Evolutionary conservation across 2,797 vertebrate genomes (phyloP).

Genomic region (Chaenodraco wilsoni): DNA sequence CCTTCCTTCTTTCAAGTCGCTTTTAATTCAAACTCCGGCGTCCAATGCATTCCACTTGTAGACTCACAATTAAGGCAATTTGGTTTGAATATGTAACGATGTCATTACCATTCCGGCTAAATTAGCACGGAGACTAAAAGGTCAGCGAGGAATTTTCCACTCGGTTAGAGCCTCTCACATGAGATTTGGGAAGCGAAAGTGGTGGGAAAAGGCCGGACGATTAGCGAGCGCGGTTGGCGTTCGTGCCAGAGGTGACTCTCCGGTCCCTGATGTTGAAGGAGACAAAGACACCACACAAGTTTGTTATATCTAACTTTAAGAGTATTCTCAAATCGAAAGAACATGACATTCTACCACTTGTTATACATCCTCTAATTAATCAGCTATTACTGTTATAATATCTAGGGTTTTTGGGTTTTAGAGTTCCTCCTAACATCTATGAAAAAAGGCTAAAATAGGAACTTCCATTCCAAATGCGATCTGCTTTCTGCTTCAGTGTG

Average conservation of each 20-base stretch:
- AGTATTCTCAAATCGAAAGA: slow-evolving; percentile 12
- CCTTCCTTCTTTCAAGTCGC: slow-evolving; percentile 77
- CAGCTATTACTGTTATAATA: neutral
- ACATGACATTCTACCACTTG: slow-evolving; percentile 4
- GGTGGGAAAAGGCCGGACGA: slow-evolving; percentile 78
- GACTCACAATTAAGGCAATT: slow-evolving; percentile 99
- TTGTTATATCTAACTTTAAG: too few species aligned
- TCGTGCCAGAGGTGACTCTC: slow-evolving; percentile 50
- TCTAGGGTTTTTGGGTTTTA: neutral
- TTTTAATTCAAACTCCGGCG: slow-evolving; percentile 90
- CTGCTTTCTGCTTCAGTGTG: slow-evolving; percentile 28
- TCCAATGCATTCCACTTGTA: slow-evolving; percentile 90
- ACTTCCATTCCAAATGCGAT: neutral
- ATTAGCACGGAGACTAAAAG: slow-evolving; percentile 95
- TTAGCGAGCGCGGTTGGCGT: slow-evolving; percentile 61
- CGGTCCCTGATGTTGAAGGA: slow-evolving; percentile 34
- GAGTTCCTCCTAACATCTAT: neutral
- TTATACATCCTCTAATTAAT: slow-evolving; percentile 12
- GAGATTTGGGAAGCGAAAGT: slow-evolving; percentile 85
- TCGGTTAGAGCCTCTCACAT: slow-evolving; percentile 93
- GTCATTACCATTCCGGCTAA: slow-evolving; percentile 97
- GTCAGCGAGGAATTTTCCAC: slow-evolving; percentile 96
- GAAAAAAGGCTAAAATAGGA: neutral
- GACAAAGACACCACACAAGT: slow-evolving; percentile 14
- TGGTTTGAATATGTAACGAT: slow-evolving; percentile 98